Evolutionary conservation across 2,113 vertebrate species (phyloP).

Genomic region (Nettapus auritus): DNA sequence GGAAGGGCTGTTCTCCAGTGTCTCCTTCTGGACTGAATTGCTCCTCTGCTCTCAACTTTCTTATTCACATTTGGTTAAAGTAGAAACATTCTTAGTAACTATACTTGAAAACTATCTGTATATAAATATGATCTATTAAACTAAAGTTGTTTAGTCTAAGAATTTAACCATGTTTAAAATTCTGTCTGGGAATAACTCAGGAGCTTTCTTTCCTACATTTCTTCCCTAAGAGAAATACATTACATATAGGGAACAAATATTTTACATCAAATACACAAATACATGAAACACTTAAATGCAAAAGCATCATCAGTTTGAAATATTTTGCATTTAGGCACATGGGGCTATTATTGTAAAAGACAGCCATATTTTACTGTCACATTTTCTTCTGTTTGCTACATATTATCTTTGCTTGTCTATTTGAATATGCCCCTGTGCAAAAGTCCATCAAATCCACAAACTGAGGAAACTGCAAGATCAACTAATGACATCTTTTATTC

Average conservation of each 20-base stretch:
- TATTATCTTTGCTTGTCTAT: neutral
- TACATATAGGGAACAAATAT: neutral
- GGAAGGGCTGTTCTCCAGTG: neutral
- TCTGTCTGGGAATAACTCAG: accelerated
- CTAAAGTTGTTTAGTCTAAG: neutral
- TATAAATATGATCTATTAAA: neutral
- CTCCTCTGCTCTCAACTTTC: neutral
- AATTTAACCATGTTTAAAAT: neutral
- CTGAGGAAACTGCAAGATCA: neutral
- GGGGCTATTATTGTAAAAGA: neutral
- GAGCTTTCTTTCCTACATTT: neutral
- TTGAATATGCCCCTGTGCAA: neutral
- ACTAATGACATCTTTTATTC: neutral
- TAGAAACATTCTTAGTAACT: neutral
- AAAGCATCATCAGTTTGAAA: neutral
- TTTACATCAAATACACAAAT: neutral
- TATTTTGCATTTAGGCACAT: neutral
- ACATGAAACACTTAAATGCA: neutral
- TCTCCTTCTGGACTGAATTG: neutral
- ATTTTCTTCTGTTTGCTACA: neutral
- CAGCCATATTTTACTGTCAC: neutral
- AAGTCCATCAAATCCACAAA: neutral
- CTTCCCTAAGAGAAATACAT: neutral
- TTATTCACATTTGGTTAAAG: neutral
- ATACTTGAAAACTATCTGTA: neutral